Evolutionary conservation across 2,113 vertebrate species (phyloP), one percentile per base, ranked within the genome.

Genomic region (Ammodytes dubius): DNA sequence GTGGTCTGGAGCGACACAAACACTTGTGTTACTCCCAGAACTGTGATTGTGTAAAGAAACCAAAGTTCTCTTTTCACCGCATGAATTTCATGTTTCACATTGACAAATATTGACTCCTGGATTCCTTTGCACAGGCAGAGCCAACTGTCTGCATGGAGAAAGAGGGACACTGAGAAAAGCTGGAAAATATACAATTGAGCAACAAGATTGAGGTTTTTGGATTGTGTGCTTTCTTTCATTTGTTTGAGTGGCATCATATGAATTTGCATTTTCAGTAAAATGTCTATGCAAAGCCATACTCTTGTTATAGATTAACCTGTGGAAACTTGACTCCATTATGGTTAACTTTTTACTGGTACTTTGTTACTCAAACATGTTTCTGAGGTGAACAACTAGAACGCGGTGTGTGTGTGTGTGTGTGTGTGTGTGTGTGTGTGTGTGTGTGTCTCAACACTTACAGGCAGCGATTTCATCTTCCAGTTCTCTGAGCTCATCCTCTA

Each of bases 391-490:
- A 14, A 39, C 43, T 66, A 27, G 7, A 15, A 49, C 63, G 35
- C 19, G 13, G 1, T 45, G 40, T 35, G 11, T 6, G 11, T 37
- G n/a, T 27, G 50, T 70, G 15, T 54, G 49, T 37, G 43, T 50
- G 64, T 75, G 46, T 53, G 60, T 77, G 13, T 77, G 73, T 42
- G 19, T 76, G 70, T 70, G 17, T 76, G 81, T 64, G 54, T 52
- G 7, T 63, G 37, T 42, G 37, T 59, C 49, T n/a, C 27, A 4
- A 9, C 27, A 87, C 93, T 93, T 87, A 97, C 98, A 96, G 90
- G 96, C 95, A 77, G 95, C 88, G 79, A 99, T 96, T 89, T 98
- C 97, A 70, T 96, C 96, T 83, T 99, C 96, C 78, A 99, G 95
- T 70, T 6, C 91, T 84, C 94, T 96, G 77, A 98, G 93, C 74